Conservation (phyloP, 2,113 vertebrate species). For the Sturnus vulgaris region DNA sequence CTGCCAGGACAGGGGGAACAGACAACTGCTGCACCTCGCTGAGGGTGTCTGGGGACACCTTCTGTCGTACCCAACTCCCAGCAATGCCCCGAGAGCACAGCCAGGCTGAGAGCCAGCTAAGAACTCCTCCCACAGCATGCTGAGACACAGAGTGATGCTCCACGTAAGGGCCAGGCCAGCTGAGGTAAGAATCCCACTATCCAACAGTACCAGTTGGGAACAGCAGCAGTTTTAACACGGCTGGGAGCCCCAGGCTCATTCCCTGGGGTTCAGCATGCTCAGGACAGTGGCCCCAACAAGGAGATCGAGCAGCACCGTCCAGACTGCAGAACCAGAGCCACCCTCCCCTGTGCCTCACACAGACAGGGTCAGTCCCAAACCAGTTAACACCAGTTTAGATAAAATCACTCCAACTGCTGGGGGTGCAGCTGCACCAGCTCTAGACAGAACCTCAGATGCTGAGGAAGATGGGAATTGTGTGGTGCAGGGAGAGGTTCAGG, state of each 20-base stretch:
- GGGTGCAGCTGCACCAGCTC: neutral
- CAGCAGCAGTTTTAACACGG: neutral
- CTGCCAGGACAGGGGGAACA: neutral
- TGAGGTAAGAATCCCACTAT: neutral
- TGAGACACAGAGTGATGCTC: neutral
- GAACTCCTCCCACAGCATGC: neutral
- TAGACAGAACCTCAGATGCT: neutral
- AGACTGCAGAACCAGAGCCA: neutral
- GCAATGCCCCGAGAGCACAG: neutral
- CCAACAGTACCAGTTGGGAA: neutral
- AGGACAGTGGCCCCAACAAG: neutral
- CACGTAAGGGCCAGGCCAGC: neutral
- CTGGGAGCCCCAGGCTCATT: neutral
- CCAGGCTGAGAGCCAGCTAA: neutral
- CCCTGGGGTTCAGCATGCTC: neutral
- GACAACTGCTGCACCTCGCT: neutral
- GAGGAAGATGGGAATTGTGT: neutral
- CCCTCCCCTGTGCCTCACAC: neutral
- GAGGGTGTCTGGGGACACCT: neutral
- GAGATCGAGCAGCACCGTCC: fast-evolving
- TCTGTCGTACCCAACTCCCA: fast-evolving
- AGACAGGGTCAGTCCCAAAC: neutral
- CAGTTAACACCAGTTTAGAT: neutral
- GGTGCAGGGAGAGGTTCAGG: neutral
- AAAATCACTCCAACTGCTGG: neutral